Conservation (phyloP, 2,113 vertebrate species). For the Polyodon spathula region DNA sequence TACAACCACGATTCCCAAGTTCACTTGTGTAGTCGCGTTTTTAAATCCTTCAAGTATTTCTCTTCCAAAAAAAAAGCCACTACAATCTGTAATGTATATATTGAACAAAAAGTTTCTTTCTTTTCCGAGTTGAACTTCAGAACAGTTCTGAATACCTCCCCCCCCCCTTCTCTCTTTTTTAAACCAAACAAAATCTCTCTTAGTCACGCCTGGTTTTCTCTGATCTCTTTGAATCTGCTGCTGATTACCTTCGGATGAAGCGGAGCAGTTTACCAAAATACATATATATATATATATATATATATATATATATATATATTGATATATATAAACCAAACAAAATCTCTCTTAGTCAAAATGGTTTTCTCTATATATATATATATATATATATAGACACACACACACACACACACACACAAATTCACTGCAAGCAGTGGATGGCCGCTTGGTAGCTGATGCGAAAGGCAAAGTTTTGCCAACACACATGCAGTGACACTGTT, state of each 20-base stretch:
- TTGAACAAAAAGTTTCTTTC: not conserved
- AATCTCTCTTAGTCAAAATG: too few relatives aligned
- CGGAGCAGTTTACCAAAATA: not conserved
- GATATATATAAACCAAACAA: too few relatives aligned
- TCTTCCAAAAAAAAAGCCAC: too few relatives aligned
- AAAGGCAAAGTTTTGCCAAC: slow-evolving; percentile 6
- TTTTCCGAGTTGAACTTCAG: not conserved
- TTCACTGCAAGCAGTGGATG: not conserved
- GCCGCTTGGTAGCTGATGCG: not conserved
- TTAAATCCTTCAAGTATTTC: too few relatives aligned
- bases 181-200: slow-evolving; percentile 4
- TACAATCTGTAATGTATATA: not conserved
- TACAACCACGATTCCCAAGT: too few relatives aligned
- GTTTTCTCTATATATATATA: too few relatives aligned
- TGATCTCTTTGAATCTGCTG: not conserved
- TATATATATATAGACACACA: too few relatives aligned
- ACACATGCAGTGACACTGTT: not conserved
- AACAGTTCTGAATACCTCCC: not conserved
- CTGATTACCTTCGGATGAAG: not conserved
- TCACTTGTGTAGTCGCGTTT: too few relatives aligned
- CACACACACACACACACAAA: too few relatives aligned
- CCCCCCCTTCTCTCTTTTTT: not conserved
- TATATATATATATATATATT: too few relatives aligned
- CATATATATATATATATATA: too few relatives aligned
- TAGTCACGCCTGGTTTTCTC: slow-evolving; percentile 11